Percentiles rank a stretch among this genome's conserved stretches.
phyloP scores from a whole-genome alignment of 1,140 invertebrate genomes.

The Panulirus ornatus region DNA sequence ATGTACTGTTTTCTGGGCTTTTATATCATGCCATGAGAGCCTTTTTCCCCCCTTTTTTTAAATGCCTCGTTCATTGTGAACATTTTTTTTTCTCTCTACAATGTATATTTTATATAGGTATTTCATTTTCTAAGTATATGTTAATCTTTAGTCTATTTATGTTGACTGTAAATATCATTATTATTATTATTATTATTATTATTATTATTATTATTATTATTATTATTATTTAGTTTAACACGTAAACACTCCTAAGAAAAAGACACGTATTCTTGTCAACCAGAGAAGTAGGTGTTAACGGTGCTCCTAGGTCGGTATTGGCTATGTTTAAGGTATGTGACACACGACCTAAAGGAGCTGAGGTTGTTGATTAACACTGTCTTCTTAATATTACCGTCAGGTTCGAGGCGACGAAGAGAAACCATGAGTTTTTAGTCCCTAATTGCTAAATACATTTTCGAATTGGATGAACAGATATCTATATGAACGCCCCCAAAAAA shows the following conservation, averaged over 20 bases:
- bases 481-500: too few relatives aligned
- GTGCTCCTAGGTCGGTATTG: constrained; percentile 53
- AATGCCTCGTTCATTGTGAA: not conserved
- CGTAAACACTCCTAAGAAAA: constrained; percentile 67
- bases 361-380: constrained; percentile 68
- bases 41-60: not conserved
- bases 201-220: constrained; percentile 42
- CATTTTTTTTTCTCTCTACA: too few relatives aligned
- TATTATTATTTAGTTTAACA: constrained; percentile 65
- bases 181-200: constrained; percentile 41
- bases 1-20: not conserved
- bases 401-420: too few relatives aligned
- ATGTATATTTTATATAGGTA: constrained; percentile 56
- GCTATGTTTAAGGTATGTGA: constrained; percentile 46
- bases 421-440: too few relatives aligned
- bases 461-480: too few relatives aligned
- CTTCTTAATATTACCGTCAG: constrained; percentile 34
- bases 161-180: constrained; percentile 61
- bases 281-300: constrained; percentile 63
- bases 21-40: constrained; percentile 16
- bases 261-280: constrained; percentile 68
- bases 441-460: too few relatives aligned
- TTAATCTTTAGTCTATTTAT: constrained; percentile 58
- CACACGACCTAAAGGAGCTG: constrained; percentile 50
- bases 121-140: constrained; percentile 57